These are phyloP conservation scores for Ctenosaura bakeri DNA, from an alignment of 2,797 vertebrate species.

Conservation along the genomic window DNA sequence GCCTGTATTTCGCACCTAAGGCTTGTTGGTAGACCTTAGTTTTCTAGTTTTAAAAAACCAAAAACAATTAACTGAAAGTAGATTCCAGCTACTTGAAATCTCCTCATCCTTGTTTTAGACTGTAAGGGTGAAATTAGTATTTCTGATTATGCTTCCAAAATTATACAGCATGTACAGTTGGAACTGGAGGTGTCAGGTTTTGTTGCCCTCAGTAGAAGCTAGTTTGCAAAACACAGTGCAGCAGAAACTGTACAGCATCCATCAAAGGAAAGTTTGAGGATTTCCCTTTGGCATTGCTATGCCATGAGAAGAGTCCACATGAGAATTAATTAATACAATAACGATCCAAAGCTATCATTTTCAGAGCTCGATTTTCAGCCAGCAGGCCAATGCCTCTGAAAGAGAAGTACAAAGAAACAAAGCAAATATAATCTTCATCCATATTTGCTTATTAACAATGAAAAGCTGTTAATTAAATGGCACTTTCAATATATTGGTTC, in stretches of 20 bases:
- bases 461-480: conserved; percentile 26
- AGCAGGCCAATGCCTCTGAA: background rate
- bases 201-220: background rate
- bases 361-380: background rate
- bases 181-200: conserved; percentile 8
- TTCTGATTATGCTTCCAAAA: background rate
- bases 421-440: conserved; percentile 25
- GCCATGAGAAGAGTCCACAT: background rate
- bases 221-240: background rate
- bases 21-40: too few relatives aligned
- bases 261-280: background rate
- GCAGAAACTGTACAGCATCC: background rate
- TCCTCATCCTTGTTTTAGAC: background rate
- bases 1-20: too few relatives aligned
- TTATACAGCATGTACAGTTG: background rate
- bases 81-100: background rate
- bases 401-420: conserved; percentile 19
- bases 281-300: conserved; percentile 20
- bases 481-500: conserved; percentile 4
- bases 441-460: conserved; percentile 35
- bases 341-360: background rate
- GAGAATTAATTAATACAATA: conserved; percentile 26
- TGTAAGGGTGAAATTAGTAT: background rate
- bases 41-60: background rate
- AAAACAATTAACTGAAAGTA: background rate